Evolutionary conservation across 2,888 invertebrate species (phyloP), one percentile per base, ranked within the genome.

Genomic region (Stratiomys singularior): DNA sequence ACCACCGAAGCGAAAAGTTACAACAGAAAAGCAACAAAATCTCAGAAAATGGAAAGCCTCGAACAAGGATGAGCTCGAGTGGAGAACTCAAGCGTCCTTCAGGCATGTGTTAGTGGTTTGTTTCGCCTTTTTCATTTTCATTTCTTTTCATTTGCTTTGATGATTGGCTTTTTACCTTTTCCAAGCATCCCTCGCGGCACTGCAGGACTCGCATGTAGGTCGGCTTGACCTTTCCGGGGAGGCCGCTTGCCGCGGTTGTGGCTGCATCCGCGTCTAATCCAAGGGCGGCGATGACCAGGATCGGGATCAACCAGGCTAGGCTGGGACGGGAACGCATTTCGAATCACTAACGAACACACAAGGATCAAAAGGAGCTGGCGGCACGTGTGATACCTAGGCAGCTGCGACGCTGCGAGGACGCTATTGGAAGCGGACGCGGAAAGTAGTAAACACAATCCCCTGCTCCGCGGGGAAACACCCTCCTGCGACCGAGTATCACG

Each of bases 181-280:
- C 84, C 78, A 84, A 82, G 82, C 84, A 84, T 81, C 84, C 84
- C 79, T 82, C 83, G 72, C 83, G 84, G 81, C 84, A 84, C 78
- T 84, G 84, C 81, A 83, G 83, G 80, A 83, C 81, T 79, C 84
- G 46, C 21, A 67, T 67, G 37, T 56, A 47, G 25, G 56, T 64
- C 67, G 66, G 66, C 15, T 27, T 64, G 67, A 67, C 46, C 56
- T 77, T 77, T 37, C 67, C 77, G 11, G 56, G 56, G 23, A 76
- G 66, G 7, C 76, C 66, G 21, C 18, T 58, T 4, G 60, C 74
- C 3, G 69, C 46, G 13, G 69, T 47, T 1, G 69, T 25, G 23
- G 60, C 37, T 21, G 52, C 72, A 37, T 74, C 37, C 28, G 74
- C 37, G 25, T 37, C 21, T 74, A 74, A 74, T 74, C 74, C 74